phyloP scores from a whole-genome alignment of 2,113 vertebrate species.

The Globicephala melas region DNA sequence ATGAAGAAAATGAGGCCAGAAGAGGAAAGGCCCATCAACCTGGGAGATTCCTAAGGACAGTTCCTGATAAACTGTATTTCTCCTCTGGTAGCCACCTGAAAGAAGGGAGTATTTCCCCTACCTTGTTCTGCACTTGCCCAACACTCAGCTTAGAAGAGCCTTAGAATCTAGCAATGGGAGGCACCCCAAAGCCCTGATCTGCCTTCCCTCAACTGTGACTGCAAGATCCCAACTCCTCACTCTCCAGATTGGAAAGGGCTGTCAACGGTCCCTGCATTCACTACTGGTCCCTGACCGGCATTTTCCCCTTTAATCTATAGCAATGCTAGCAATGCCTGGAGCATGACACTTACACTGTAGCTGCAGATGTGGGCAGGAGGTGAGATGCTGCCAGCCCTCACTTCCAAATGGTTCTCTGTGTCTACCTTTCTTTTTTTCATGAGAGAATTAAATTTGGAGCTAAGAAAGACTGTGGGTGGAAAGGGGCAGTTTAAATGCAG shows the following conservation, averaged over 20 bases:
- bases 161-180: not conserved
- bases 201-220: not conserved
- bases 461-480: not conserved
- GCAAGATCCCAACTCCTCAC: not conserved
- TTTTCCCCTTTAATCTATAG: not conserved
- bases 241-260: not conserved
- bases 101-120: not conserved
- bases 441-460: conserved; percentile 57
- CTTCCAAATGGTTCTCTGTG: not conserved
- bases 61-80: not conserved
- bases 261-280: not conserved
- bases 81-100: not conserved
- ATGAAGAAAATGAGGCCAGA: not conserved
- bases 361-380: not conserved
- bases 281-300: not conserved
- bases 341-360: not conserved
- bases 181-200: not conserved
- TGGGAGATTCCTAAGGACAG: not conserved
- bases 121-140: not conserved
- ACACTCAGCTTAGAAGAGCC: not conserved
- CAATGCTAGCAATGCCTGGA: not conserved
- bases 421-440: not conserved
- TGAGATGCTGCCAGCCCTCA: not conserved
- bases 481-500: not conserved
- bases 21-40: not conserved